Percentiles rank a stretch among this genome's conserved stretches.
Conservation (phyloP, 2,888 invertebrate species). For the Julus scanicus region DNA sequence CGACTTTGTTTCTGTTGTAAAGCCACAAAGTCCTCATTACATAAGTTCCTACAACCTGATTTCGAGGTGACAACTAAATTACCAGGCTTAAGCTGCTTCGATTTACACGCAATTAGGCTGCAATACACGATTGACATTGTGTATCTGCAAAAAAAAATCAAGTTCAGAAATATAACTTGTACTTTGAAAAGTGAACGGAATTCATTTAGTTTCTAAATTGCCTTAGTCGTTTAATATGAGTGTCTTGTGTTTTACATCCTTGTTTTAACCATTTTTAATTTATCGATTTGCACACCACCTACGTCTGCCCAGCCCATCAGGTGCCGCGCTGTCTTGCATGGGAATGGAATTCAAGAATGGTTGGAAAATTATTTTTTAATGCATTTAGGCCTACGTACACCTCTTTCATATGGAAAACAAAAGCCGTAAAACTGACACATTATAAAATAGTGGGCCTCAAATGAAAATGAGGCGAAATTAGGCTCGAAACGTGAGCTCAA, state of each 20-base stretch:
- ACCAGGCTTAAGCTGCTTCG: too few species aligned
- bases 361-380: too few species aligned
- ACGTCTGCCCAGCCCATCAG: not conserved
- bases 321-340: not conserved
- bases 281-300: slow-evolving; percentile 1
- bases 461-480: slow-evolving; percentile 16
- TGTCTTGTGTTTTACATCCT: not conserved
- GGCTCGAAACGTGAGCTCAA: slow-evolving; percentile 33
- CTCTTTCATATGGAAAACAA: not conserved
- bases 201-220: not conserved
- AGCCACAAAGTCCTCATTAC: not conserved
- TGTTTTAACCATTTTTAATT: not conserved
- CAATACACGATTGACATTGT: not conserved
- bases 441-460: not conserved
- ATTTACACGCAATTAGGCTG: not conserved
- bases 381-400: not conserved
- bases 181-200: not conserved
- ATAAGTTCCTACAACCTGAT: not conserved
- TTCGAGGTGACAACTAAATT: too few species aligned
- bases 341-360: not conserved
- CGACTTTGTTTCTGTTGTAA: slow-evolving; percentile 8
- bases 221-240: not conserved
- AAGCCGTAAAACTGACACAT: not conserved
- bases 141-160: slow-evolving; percentile 18
- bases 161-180: too few species aligned